Evolutionary conservation across 2,797 vertebrate species (phyloP).

Genomic region (Bovichtus diacanthus): DNA sequence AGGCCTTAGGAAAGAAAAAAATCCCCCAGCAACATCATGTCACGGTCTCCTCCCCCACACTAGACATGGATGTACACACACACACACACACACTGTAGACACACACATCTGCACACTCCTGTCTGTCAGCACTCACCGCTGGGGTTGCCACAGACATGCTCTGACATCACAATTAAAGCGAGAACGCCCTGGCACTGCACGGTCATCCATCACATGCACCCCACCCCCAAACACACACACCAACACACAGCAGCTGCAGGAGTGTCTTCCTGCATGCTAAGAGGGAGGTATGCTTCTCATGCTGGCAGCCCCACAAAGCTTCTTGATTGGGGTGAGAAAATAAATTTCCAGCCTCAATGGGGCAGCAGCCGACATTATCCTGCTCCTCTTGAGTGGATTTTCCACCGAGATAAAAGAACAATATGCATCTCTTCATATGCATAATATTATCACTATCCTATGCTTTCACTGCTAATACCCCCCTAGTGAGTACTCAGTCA

Average conservation of each 20-base stretch:
- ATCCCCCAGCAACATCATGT: conserved; percentile 49
- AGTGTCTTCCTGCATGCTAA: conserved; percentile 65
- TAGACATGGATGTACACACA: conserved; percentile 17
- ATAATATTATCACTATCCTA: conserved; percentile 25
- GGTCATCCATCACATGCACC: conserved; percentile 80
- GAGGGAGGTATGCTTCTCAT: conserved; percentile 35
- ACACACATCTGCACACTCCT: conserved; percentile 47
- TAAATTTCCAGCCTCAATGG: conserved; percentile 41
- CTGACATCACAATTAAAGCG: conserved; percentile 82
- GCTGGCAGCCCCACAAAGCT: conserved; percentile 43
- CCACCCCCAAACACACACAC: conserved; percentile 30
- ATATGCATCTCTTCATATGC: neutral
- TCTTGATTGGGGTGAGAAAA: conserved; percentile 61
- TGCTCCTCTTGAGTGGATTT: conserved; percentile 36
- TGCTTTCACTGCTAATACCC: conserved; percentile 16
- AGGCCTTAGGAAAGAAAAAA: conserved; percentile 10
- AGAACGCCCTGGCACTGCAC: conserved; percentile 59
- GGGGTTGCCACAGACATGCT: conserved; percentile 69
- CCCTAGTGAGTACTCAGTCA: conserved; percentile 18
- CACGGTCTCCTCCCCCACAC: conserved; percentile 1
- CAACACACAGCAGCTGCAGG: conserved; percentile 23
- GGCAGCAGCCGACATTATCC: conserved; percentile 9
- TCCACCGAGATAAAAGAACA: conserved; percentile 35
- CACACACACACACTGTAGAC: neutral
- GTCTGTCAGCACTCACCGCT: conserved; percentile 70